phyloP scores from a whole-genome alignment of 2,797 vertebrate species.

The Macroramphosus scolopax region DNA sequence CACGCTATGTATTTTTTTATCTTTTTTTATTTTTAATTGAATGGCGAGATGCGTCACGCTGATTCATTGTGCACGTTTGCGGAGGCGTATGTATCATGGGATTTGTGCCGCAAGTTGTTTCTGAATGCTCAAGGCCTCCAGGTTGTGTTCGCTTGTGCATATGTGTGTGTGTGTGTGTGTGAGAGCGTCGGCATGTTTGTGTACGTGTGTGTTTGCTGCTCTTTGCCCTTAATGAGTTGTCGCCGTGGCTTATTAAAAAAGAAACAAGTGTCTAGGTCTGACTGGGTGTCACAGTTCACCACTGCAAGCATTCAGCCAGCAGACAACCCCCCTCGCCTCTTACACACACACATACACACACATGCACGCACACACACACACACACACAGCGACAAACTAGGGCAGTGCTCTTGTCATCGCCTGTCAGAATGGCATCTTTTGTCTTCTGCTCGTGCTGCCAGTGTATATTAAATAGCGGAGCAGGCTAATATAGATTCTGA shows the following conservation, averaged over 20 bases:
- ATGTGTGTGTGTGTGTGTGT: conserved; percentile 9
- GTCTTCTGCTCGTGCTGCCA: conserved; percentile 46
- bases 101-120: conserved; percentile 24
- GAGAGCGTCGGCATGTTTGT: no score
- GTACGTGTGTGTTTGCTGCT: conserved; percentile 17
- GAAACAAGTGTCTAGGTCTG: conserved; percentile 59
- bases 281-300: conserved; percentile 63
- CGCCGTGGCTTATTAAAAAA: conserved; percentile 55
- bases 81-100: conserved; percentile 10
- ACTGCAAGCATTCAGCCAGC: conserved; percentile 47
- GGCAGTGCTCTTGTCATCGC: conserved; percentile 62
- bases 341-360: conserved; percentile 11
- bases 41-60: no score
- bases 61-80: conserved; percentile 14
- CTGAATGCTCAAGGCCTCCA: conserved; percentile 33
- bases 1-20: conserved; percentile 11
- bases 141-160: conserved; percentile 4
- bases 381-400: conserved; percentile 63
- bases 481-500: conserved; percentile 41
- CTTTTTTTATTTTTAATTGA: no score
- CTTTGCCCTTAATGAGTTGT: conserved; percentile 44
- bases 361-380: conserved; percentile 3
- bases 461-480: conserved; percentile 47
- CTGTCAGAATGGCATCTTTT: conserved; percentile 57
- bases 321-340: conserved; percentile 15